Conservation (phyloP, 92 coral and sea anemone species). For the Siderastrea siderea region DNA sequence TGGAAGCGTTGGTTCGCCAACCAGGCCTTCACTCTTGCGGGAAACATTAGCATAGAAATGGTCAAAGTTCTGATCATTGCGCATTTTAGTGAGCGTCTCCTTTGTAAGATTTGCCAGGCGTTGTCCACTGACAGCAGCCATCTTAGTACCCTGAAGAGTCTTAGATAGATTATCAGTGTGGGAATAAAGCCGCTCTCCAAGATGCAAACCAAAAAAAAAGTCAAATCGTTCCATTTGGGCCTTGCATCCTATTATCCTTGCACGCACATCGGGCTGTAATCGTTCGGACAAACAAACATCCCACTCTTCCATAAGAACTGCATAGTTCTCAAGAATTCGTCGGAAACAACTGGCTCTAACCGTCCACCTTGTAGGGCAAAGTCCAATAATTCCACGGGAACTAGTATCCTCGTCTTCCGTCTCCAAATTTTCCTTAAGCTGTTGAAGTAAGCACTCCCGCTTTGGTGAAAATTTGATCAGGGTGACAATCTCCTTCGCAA, state of each 20-base stretch:
- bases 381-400: slow-evolving; percentile 49
- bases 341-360: slow-evolving; percentile 64
- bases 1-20: slow-evolving; percentile 36
- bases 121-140: slow-evolving; percentile 38
- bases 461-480: no score
- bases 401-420: slow-evolving; percentile 51
- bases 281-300: background rate
- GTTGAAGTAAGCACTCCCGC: no score
- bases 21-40: slow-evolving; percentile 25
- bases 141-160: slow-evolving; percentile 33
- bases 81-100: slow-evolving; percentile 23
- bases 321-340: slow-evolving; percentile 25
- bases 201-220: slow-evolving; percentile 7
- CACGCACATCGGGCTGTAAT: background rate
- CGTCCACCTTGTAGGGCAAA: slow-evolving; percentile 69
- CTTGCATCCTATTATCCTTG: background rate
- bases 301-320: background rate
- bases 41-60: slow-evolving; percentile 6
- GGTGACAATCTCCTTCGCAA: no score
- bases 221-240: background rate
- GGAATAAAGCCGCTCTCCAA: slow-evolving; percentile 22
- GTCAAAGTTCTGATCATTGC: slow-evolving; percentile 52
- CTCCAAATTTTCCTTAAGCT: slow-evolving; percentile 28
- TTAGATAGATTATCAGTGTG: slow-evolving; percentile 36
- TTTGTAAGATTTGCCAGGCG: slow-evolving; percentile 38